These are phyloP conservation scores for Ladona fulva DNA, from an alignment of 1,140 invertebrate genomes.

Conservation along the genomic window DNA sequence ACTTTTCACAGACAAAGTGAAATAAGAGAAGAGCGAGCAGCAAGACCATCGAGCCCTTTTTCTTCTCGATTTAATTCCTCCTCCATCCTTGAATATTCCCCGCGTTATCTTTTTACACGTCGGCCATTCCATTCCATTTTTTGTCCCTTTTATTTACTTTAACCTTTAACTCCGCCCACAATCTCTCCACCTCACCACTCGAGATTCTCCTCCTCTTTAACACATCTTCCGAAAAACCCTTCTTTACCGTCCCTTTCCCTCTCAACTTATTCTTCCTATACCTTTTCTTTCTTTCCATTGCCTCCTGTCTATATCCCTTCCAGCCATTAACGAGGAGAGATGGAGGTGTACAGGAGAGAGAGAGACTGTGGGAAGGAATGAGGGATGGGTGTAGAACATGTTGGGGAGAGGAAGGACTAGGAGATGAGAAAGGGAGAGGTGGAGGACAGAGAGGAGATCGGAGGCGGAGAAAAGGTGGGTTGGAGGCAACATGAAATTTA, in stretches of 20 bases:
- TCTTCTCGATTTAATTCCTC: neutral
- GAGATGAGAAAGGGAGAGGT: neutral
- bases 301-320: neutral
- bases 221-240: neutral
- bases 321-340: neutral
- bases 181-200: neutral
- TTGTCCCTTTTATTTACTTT: neutral
- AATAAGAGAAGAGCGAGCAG: too few relatives aligned
- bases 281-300: neutral
- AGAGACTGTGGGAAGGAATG: neutral
- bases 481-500: neutral
- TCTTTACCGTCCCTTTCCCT: neutral
- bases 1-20: too few relatives aligned
- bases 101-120: conserved; percentile 1
- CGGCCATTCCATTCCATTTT: neutral
- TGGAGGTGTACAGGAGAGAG: neutral
- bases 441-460: neutral
- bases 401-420: neutral
- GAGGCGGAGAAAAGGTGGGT: neutral
- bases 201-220: neutral
- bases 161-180: conserved; percentile 7
- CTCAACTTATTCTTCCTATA: neutral
- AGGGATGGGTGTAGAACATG: neutral
- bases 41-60: too few relatives aligned
- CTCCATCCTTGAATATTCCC: neutral